phyloP scores from a whole-genome alignment of 2,888 invertebrate genomes.

The Chrysotoxum bicinctum region DNA sequence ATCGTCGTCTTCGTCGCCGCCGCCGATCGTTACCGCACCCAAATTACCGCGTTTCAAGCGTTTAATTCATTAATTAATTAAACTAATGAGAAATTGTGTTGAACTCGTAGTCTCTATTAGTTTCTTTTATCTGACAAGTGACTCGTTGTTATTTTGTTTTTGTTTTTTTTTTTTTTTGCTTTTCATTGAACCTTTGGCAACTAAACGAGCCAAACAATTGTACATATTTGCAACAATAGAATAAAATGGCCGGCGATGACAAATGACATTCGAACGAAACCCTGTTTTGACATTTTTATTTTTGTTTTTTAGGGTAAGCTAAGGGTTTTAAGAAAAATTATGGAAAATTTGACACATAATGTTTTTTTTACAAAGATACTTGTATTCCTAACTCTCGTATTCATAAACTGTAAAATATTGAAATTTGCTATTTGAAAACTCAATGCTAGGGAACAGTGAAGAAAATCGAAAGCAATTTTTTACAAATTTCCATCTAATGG shows the following conservation, averaged over 20 bases:
- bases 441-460: too few species aligned
- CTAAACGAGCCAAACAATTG: conserved; percentile 64
- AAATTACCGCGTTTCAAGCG: conserved; percentile 55
- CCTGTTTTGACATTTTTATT: background rate
- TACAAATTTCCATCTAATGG: too few species aligned
- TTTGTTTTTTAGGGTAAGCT: background rate
- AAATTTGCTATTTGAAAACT: too few species aligned
- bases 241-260: conserved; percentile 50
- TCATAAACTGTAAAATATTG: too few species aligned
- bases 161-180: conserved; percentile 1
- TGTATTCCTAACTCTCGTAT: too few species aligned
- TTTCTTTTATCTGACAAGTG: conserved; percentile 30
- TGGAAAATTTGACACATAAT: too few species aligned
- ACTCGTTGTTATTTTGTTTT: conserved; percentile 4
- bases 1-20: background rate
- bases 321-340: background rate
- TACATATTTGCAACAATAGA: conserved; percentile 62
- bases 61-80: conserved; percentile 73
- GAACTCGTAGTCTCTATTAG: conserved; percentile 64
- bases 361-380: too few species aligned
- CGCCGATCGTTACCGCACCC: conserved; percentile 32
- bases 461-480: too few species aligned
- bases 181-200: conserved; percentile 46
- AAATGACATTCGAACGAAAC: conserved; percentile 55
- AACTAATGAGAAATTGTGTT: conserved; percentile 71